Base-by-base conservation (phyloP, 2,113 vertebrate genomes). In the Aegithalos caudatus region DNA sequence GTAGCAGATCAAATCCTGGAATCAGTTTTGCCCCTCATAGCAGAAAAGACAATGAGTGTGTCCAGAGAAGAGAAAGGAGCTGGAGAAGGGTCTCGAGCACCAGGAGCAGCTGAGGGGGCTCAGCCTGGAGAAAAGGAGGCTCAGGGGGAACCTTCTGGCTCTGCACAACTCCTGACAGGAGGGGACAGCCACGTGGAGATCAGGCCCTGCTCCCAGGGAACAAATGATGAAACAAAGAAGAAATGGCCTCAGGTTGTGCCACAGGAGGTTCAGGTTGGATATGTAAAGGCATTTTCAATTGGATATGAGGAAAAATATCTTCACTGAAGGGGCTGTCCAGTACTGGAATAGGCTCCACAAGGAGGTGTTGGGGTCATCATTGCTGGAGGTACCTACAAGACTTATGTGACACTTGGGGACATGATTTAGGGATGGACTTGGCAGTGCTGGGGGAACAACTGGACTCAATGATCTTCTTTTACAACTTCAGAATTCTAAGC, bases 131-230 rank as follows among this genome's bases (percentile, higher is more conserved):
- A 15, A 74, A 40, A 74, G 35, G 35, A 85, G 35, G 24, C 16
- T 74, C 42, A 40, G 60, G 24, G 8, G 29, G 29, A 0, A 4
- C 24, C 29, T 85, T 57, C 10, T 65, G 42, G 60, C 20, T 57
- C 70, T 65, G 0, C 35, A 74, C 60, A 56, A 4, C 6, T 56
- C 35, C 60, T 65, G 70, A 24, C 29, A 85, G 60, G 70, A 57
- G 60, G 24, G 24, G 1, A 0, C 35, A 40, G 35, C 24, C 16
- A 2, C 23, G 10, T 10, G 4, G 37, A 14, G 19, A 4, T 22
- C 3, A 1, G 60, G 35, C 42, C 48, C 23, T 48, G 60, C 24
- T 50, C 51, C 35, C 70, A 57, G 42, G 24, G 35, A 24, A 57
- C 4, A 66, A 66, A 66, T 7, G 11, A 48, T 50, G 5, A 15